These are phyloP conservation scores for Crossaster papposus DNA, from an alignment of 53 echinoderm and acorn worm species.

Conservation along the genomic window DNA sequence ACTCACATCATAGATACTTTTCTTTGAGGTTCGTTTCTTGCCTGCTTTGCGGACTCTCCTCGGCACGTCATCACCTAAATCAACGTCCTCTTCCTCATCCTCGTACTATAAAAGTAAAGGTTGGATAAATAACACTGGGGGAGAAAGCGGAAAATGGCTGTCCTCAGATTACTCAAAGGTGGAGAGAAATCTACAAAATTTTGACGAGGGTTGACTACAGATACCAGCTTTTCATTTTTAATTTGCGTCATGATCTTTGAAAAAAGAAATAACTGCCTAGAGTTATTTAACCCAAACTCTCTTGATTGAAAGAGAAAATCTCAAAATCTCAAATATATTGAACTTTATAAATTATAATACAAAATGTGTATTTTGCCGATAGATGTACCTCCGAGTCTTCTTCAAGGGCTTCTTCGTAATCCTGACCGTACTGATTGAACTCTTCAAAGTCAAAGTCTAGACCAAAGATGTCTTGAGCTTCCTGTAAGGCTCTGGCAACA, in stretches of 20 bases:
- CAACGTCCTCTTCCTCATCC: conserved; percentile 80
- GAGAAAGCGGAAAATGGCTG: no score
- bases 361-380: no score
- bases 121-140: no score
- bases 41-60: conserved; percentile 53
- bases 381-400: conserved; percentile 79
- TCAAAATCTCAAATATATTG: background rate
- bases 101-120: conserved; percentile 67
- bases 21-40: conserved; percentile 74
- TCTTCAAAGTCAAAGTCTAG: conserved; percentile 97
- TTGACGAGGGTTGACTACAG: no score
- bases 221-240: no score
- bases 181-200: no score
- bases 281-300: no score
- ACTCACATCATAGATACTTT: conserved; percentile 94
- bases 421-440: conserved; percentile 81
- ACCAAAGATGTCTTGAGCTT: conserved; percentile 98
- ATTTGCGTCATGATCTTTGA: no score
- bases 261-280: no score
- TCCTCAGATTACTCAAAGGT: no score
- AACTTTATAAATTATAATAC: background rate
- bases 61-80: conserved; percentile 52
- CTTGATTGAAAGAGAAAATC: no score
- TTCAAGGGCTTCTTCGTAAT: conserved; percentile 76
- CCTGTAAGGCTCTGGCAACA: conserved; percentile 83